Evolutionary conservation across 1,140 invertebrate species (phyloP).

Genomic region (Sogatella furcifera): DNA sequence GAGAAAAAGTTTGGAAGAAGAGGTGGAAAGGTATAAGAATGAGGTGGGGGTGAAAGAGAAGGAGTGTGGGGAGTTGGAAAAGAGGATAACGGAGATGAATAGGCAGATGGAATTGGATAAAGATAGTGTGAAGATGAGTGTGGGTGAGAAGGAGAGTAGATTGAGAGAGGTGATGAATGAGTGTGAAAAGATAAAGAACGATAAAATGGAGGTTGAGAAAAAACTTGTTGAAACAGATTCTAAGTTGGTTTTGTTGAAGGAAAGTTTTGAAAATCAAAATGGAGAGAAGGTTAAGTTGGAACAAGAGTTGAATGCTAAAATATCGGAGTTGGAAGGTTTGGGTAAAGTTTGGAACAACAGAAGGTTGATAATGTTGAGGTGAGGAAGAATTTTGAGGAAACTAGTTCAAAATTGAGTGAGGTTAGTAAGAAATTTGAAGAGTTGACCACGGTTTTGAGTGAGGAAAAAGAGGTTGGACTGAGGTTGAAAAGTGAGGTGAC

Average conservation of each 20-base stretch:
- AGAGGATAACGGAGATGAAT: slow-evolving; percentile 3
- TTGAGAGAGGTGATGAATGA: slow-evolving; percentile 9
- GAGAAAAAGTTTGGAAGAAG: slow-evolving; percentile 35
- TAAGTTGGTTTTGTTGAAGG: slow-evolving; percentile 12
- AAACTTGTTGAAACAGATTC: slow-evolving; percentile 17
- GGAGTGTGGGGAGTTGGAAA: slow-evolving; percentile 25
- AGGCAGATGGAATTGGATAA: slow-evolving; percentile 2
- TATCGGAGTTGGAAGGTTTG: background rate
- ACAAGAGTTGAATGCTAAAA: background rate
- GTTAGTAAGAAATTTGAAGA: background rate
- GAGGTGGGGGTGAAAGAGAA: slow-evolving; percentile 32
- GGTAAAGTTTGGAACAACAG: background rate
- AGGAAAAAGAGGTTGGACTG: background rate
- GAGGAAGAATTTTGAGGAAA: background rate
- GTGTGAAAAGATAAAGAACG: slow-evolving; percentile 12
- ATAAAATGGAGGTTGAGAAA: slow-evolving; percentile 22
- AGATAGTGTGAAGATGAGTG: slow-evolving; percentile 3
- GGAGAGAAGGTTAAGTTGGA: slow-evolving; percentile 11
- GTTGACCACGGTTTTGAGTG: background rate
- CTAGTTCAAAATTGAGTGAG: background rate
- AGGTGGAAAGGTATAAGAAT: slow-evolving; percentile 29
- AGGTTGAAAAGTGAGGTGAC: slow-evolving; percentile 23
- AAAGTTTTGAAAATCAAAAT: slow-evolving; percentile 8
- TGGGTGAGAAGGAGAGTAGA: background rate
- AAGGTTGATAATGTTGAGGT: background rate